A percentile compares a stretch with the other conserved stretches of the same genome.
phyloP scores from a whole-genome alignment of 2,797 vertebrate genomes.

The Sebastes jordani region DNA sequence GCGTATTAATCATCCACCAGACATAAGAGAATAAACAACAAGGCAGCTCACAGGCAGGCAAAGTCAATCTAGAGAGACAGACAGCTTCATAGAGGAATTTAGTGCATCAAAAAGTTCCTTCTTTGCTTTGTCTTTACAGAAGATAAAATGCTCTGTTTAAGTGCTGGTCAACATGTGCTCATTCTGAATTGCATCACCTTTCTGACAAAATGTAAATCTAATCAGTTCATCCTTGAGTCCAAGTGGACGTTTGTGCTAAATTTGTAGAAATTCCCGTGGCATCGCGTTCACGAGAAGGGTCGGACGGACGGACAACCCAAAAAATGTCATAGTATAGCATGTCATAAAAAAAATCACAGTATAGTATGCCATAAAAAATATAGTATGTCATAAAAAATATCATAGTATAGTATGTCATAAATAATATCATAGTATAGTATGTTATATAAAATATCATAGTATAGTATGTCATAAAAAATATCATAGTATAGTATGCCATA shows the following conservation, averaged over 20 bases:
- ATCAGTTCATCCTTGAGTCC: neutral
- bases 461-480: too few relatives aligned
- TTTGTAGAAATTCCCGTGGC: neutral
- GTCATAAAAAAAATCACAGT: too few relatives aligned
- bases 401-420: too few relatives aligned
- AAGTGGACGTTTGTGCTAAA: neutral
- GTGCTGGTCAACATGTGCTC: neutral
- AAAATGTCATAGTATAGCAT: neutral
- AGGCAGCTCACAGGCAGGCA: neutral
- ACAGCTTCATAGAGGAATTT: neutral
- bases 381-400: too few relatives aligned
- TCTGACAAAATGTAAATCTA: neutral
- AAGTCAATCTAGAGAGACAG: neutral
- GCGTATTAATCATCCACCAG: neutral
- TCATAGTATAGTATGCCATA: too few relatives aligned
- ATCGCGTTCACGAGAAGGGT: too few relatives aligned
- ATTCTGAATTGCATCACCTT: neutral
- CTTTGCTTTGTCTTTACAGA: neutral
- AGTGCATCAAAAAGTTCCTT: neutral
- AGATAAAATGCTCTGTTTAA: neutral
- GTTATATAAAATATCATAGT: too few relatives aligned
- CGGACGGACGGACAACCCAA: too few relatives aligned
- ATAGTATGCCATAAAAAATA: too few relatives aligned
- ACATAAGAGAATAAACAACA: conserved; percentile 6
- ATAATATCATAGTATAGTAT: too few relatives aligned